phyloP scores from a whole-genome alignment of 2,113 vertebrate genomes.

The Embiotoca jacksoni region DNA sequence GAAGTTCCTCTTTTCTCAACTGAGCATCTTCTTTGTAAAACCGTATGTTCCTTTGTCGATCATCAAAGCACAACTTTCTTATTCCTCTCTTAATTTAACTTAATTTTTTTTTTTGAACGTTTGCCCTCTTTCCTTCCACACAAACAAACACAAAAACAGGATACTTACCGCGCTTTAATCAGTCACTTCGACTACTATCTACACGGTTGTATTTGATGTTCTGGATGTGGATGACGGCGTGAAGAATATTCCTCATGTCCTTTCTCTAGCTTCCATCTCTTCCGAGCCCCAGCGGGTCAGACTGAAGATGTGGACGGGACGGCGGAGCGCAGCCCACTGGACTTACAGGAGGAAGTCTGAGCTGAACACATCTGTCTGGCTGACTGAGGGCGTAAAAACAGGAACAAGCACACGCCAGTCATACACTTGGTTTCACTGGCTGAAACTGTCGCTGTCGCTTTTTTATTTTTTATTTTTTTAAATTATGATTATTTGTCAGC shows the following conservation, averaged over 20 bases:
- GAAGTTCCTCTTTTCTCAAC: slow-evolving; percentile 55
- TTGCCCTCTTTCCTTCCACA: not conserved
- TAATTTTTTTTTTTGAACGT: not conserved
- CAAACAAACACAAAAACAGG: not conserved
- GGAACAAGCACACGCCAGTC: slow-evolving; percentile 53
- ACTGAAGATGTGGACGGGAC: slow-evolving; percentile 18
- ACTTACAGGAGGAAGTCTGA: slow-evolving; percentile 66
- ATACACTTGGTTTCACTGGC: slow-evolving; percentile 31
- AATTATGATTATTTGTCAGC: not conserved
- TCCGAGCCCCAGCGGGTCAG: not conserved
- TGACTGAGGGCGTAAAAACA: slow-evolving; percentile 37
- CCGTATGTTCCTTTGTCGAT: not conserved
- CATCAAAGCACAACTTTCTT: not conserved
- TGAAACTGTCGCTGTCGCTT: not conserved
- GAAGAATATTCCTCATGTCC: slow-evolving; percentile 50
- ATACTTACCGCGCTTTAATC: slow-evolving; percentile 54
- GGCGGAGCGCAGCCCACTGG: slow-evolving; percentile 19
- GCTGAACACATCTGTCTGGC: slow-evolving; percentile 30
- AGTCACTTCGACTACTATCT: not conserved
- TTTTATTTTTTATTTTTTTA: not conserved
- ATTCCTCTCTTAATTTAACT: not conserved
- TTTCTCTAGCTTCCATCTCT: slow-evolving; percentile 47
- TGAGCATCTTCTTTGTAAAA: slow-evolving; percentile 13
- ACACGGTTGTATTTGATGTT: not conserved
- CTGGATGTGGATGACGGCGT: not conserved